A percentile compares a stretch with the other conserved stretches of the same genome.
Conservation (phyloP, 2,888 invertebrate species). For the Eupithecia exiguata region DNA sequence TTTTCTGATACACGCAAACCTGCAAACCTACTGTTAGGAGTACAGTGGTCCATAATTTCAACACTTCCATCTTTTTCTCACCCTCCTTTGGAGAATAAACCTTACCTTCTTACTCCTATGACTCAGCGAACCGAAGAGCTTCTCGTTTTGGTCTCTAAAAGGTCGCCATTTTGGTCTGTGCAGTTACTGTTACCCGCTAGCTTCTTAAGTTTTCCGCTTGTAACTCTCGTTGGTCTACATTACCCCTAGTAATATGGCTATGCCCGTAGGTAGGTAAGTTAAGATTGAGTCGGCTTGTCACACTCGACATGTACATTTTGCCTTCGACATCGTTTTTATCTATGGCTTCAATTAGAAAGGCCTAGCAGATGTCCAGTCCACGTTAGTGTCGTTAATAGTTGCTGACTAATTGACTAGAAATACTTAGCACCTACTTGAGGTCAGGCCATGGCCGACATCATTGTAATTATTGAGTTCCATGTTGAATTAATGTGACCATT, state of each 20-base stretch:
- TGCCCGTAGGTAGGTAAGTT: background rate
- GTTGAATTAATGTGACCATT: background rate
- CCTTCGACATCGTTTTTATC: conserved; percentile 6
- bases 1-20: background rate
- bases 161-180: background rate
- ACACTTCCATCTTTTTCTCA: background rate
- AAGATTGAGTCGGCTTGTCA: background rate
- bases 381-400: conserved; percentile 13
- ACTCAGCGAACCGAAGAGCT: background rate
- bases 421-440: conserved; percentile 34
- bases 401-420: conserved; percentile 28
- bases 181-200: background rate
- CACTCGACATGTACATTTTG: background rate
- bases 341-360: conserved; percentile 34
- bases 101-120: background rate
- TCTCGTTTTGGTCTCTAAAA: background rate
- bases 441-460: conserved; percentile 47
- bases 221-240: background rate
- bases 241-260: background rate
- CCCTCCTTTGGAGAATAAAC: background rate
- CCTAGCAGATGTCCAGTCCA: conserved; percentile 15
- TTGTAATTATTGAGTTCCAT: conserved; percentile 13
- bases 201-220: background rate
- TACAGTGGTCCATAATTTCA: background rate
- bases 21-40: background rate